Conservation (phyloP, 64 coral and sea anemone genomes). For the Montipora efflorescens region DNA sequence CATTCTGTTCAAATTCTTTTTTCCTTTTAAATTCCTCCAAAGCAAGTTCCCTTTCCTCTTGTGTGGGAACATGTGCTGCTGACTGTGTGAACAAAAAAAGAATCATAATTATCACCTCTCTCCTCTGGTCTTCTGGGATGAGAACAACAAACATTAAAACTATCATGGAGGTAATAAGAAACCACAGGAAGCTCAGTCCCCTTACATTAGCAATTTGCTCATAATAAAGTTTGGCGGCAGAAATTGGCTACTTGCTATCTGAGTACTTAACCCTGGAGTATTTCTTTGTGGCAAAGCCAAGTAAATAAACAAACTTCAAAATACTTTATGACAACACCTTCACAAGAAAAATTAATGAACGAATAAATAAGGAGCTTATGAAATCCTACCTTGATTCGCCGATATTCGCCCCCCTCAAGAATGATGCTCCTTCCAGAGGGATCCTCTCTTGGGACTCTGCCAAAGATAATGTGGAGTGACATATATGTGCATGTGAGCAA, state of each 20-base stretch:
- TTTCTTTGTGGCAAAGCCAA: too few relatives aligned
- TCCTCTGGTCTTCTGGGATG: too few relatives aligned
- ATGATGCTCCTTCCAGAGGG: slow-evolving; percentile 94
- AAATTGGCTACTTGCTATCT: too few relatives aligned
- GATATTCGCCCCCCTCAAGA: slow-evolving; percentile 82
- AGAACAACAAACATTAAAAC: too few relatives aligned
- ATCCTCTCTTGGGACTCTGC: slow-evolving; percentile 90
- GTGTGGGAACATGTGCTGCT: slow-evolving; percentile 83
- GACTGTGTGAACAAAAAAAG: slow-evolving; percentile 5
- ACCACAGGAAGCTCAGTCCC: too few relatives aligned
- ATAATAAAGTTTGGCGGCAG: too few relatives aligned
- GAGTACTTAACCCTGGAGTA: too few relatives aligned
- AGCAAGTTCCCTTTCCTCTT: slow-evolving; percentile 67
- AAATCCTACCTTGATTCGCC: slow-evolving; percentile 80
- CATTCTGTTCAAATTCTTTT: slow-evolving; percentile 91
- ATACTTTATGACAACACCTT: not conserved
- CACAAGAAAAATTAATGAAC: not conserved
- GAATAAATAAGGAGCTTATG: not conserved
- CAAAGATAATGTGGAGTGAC: not conserved
- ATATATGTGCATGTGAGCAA: too few relatives aligned
- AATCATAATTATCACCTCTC: not conserved
- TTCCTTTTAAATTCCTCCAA: slow-evolving; percentile 83
- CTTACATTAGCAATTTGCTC: too few relatives aligned
- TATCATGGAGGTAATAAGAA: too few relatives aligned
- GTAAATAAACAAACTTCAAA: too few relatives aligned